Percentiles rank a stretch among this genome's conserved stretches.
Evolutionary conservation across 2,113 vertebrate species (phyloP).

Genomic region (Indicator maculatus): DNA sequence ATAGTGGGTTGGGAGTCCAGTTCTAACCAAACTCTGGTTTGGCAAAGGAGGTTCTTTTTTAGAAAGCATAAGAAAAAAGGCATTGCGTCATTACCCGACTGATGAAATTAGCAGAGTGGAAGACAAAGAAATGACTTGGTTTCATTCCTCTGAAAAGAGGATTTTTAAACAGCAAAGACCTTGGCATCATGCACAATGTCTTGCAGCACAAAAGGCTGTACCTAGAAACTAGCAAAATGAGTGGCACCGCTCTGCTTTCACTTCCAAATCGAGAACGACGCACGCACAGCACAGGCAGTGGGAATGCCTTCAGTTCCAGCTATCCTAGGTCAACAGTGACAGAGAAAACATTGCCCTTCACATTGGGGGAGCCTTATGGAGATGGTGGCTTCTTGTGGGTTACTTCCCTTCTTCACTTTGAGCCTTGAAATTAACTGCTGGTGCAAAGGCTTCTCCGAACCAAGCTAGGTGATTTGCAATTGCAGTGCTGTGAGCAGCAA

Average conservation of each 20-base stretch:
- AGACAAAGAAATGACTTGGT: not conserved
- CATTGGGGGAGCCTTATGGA: not conserved
- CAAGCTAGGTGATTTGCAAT: not conserved
- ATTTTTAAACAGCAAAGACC: not conserved
- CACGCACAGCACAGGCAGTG: not conserved
- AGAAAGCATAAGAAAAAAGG: slow-evolving; percentile 1
- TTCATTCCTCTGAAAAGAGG: not conserved
- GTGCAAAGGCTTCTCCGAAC: not conserved
- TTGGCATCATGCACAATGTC: not conserved
- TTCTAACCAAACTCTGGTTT: slow-evolving; percentile 29
- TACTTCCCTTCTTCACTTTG: not conserved
- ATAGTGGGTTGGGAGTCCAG: not conserved
- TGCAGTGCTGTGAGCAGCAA: not conserved
- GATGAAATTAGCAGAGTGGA: not conserved
- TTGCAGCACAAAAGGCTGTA: not conserved
- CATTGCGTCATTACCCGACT: not conserved
- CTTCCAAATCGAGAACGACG: rapidly evolving
- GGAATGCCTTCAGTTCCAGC: not conserved
- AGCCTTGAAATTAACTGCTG: rapidly evolving
- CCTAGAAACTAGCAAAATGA: not conserved
- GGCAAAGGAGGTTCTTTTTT: not conserved
- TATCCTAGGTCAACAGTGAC: not conserved
- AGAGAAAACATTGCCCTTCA: not conserved
- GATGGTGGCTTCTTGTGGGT: not conserved
- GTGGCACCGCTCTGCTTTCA: rapidly evolving